These are phyloP conservation scores for Carcharodon carcharias DNA, from an alignment of 2,797 vertebrate species.

Conservation along the genomic window DNA sequence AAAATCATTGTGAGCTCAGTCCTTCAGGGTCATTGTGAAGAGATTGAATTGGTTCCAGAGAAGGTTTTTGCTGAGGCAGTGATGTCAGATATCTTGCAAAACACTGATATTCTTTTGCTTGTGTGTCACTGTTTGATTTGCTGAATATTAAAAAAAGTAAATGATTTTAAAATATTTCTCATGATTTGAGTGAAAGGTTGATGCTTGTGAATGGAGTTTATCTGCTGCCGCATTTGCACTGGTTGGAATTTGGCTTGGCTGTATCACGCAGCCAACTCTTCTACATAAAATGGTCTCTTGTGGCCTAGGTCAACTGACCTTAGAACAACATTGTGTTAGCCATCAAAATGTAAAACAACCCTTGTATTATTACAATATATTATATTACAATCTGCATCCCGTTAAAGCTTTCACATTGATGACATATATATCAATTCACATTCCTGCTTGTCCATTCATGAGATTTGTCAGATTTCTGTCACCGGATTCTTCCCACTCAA, in stretches of 20 bases:
- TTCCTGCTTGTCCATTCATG: not conserved
- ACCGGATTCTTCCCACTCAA: not conserved
- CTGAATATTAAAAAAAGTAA: constrained; percentile 18
- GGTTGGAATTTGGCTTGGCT: not conserved
- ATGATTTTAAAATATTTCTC: constrained; percentile 7
- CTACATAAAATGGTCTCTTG: not conserved
- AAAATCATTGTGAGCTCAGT: not conserved
- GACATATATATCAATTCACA: not conserved
- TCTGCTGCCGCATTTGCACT: not conserved
- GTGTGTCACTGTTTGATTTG: constrained; percentile 15
- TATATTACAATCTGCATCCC: not conserved
- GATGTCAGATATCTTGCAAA: not conserved
- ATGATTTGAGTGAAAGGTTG: not conserved
- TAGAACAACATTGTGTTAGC: not conserved
- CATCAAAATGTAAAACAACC: not conserved
- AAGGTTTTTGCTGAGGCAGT: not conserved
- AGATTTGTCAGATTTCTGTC: not conserved
- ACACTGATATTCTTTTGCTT: not conserved
- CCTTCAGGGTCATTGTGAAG: not conserved
- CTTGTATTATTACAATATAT: not conserved
- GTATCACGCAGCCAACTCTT: not conserved
- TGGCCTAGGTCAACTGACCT: not conserved
- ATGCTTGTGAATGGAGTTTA: constrained; percentile 5
- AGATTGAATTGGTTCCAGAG: not conserved
- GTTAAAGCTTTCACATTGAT: not conserved